These are phyloP conservation scores for Scarus forsteni DNA, from an alignment of 2,797 vertebrate species.

Conservation along the genomic window DNA sequence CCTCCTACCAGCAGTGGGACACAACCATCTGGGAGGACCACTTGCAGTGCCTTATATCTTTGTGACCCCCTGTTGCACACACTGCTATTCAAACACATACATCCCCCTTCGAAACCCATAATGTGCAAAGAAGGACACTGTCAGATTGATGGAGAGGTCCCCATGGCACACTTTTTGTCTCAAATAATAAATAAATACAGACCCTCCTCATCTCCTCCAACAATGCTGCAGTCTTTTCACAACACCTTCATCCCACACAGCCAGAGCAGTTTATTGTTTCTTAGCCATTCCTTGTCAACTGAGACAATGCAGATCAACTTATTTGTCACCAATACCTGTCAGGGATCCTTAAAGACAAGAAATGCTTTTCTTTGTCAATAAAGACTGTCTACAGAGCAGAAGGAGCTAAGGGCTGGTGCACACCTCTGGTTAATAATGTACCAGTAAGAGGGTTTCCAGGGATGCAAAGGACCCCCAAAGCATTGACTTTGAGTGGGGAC, in stretches of 20 bases:
- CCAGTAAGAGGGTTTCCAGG: no score
- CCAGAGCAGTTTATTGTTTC: constrained; percentile 41
- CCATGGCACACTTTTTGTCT: constrained; percentile 68
- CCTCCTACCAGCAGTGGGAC: constrained; percentile 70
- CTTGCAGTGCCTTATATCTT: constrained; percentile 65
- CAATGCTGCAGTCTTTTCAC: constrained; percentile 36
- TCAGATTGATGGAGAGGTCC: constrained; percentile 73
- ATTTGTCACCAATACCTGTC: constrained; percentile 57
- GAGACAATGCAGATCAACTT: constrained; percentile 40
- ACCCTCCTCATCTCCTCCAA: constrained; percentile 32
- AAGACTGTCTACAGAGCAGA: constrained; percentile 21
- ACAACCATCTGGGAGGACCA: constrained; percentile 80
- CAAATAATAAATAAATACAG: constrained; percentile 32
- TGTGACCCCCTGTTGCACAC: constrained; percentile 38
- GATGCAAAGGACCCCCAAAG: no score
- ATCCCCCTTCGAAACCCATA: constrained; percentile 46
- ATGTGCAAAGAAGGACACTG: constrained; percentile 56
- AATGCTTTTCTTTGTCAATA: constrained; percentile 49
- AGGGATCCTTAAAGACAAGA: constrained; percentile 51
- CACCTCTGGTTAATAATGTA: constrained; percentile 3
- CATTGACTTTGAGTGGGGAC: no score
- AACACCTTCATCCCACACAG: constrained; percentile 31
- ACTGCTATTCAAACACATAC: constrained; percentile 46
- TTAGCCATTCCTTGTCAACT: constrained; percentile 38
- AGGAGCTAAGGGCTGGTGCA: constrained; percentile 24